Conservation (phyloP, 1,140 invertebrate species). For the Zeugodacus cucurbitae region DNA sequence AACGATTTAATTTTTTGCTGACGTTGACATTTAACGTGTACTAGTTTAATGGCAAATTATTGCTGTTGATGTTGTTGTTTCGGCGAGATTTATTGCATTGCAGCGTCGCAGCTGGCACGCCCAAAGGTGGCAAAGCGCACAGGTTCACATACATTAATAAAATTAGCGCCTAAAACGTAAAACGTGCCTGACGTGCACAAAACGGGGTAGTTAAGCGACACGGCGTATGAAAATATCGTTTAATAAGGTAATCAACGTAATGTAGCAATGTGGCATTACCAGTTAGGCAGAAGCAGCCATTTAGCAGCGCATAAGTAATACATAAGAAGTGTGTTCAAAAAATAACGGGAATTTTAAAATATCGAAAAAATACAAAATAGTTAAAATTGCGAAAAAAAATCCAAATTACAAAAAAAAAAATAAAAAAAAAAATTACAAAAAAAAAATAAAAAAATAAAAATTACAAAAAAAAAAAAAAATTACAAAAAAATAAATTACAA, state of each 20-base stretch:
- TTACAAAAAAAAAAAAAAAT: too few species aligned
- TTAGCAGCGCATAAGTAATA: neutral
- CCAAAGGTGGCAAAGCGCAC: neutral
- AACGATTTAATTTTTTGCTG: neutral
- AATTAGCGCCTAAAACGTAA: neutral
- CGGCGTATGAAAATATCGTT: neutral
- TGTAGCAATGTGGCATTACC: neutral
- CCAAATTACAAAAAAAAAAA: too few species aligned
- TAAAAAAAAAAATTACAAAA: too few species aligned
- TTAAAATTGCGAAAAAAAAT: too few species aligned
- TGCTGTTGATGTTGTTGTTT: neutral
- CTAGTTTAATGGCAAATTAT: slow-evolving; percentile 21
- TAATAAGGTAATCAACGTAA: neutral
- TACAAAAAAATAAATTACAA: too few species aligned
- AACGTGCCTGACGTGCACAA: neutral
- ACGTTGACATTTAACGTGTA: neutral
- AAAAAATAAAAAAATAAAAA: too few species aligned
- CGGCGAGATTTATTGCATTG: slow-evolving; percentile 2
- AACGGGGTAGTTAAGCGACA: neutral
- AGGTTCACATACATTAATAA: neutral
- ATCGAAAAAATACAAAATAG: too few species aligned
- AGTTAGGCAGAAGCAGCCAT: neutral
- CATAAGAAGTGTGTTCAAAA: too few species aligned
- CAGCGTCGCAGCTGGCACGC: neutral
- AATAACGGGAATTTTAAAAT: too few species aligned